Percentiles rank a stretch among this genome's conserved stretches.
These are phyloP conservation scores for Acanthurus lineatus DNA, from an alignment of 2,797 vertebrate genomes.

Conservation along the genomic window DNA sequence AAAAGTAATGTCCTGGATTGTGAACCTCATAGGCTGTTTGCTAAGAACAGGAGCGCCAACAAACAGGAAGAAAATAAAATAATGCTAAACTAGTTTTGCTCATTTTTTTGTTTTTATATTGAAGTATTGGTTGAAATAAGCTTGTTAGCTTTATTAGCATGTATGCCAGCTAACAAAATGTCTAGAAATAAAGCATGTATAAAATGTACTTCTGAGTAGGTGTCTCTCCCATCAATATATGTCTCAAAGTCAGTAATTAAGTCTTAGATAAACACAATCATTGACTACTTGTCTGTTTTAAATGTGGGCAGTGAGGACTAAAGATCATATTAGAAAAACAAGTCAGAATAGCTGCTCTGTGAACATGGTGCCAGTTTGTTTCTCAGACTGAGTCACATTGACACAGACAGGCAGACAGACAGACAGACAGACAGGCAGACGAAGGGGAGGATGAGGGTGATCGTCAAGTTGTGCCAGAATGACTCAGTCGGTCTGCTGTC, in stretches of 20 bases:
- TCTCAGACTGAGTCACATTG: slow-evolving; percentile 59
- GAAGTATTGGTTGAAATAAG: background rate
- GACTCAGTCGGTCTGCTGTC: slow-evolving; percentile 73
- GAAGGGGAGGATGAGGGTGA: slow-evolving; percentile 42
- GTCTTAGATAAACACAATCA: background rate
- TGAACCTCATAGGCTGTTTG: background rate
- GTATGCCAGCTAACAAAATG: background rate
- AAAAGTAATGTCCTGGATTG: background rate
- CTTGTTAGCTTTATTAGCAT: background rate
- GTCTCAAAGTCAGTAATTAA: background rate
- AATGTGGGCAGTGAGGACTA: slow-evolving; percentile 2
- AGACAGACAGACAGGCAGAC: slow-evolving; percentile 44
- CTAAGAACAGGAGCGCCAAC: background rate
- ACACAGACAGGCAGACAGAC: slow-evolving; percentile 39
- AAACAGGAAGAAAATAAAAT: background rate
- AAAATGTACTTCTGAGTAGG: background rate
- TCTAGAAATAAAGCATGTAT: background rate
- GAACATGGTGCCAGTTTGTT: slow-evolving; percentile 47
- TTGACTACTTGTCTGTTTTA: background rate
- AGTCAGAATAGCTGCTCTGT: slow-evolving; percentile 31
- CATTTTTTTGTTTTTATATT: background rate
- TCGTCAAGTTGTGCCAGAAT: slow-evolving; percentile 68
- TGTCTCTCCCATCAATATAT: background rate
- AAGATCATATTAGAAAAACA: slow-evolving; percentile 17
- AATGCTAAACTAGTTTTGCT: background rate